phyloP scores from a whole-genome alignment of 2,797 vertebrate species.

The Anableps anableps region DNA sequence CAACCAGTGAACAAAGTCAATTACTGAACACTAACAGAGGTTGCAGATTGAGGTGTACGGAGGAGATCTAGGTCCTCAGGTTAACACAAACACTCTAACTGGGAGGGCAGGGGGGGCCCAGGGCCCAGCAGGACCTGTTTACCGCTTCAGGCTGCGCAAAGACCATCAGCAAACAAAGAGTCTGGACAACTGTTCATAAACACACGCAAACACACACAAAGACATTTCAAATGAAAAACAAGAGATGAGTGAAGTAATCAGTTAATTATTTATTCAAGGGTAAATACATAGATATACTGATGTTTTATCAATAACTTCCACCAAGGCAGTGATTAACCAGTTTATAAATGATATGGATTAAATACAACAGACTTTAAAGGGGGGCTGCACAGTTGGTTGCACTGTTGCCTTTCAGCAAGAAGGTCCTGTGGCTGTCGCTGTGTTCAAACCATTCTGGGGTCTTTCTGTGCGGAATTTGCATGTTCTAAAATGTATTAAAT shows the following conservation, averaged over 20 bases:
- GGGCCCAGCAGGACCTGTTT: slow-evolving; percentile 64
- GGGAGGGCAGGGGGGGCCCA: slow-evolving; percentile 6
- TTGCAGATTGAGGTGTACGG: slow-evolving; percentile 56
- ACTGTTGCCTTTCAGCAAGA: no score
- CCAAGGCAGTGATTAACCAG: not conserved
- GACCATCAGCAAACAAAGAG: slow-evolving; percentile 63
- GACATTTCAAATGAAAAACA: not conserved
- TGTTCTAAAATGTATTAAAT: no score
- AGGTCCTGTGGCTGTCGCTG: no score
- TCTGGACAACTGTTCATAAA: slow-evolving; percentile 56
- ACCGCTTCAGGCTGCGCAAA: slow-evolving; percentile 71
- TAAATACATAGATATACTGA: not conserved
- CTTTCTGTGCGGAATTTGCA: no score
- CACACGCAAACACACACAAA: slow-evolving; percentile 11
- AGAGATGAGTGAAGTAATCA: not conserved
- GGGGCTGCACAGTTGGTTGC: no score
- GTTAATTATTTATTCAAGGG: not conserved
- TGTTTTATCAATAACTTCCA: not conserved
- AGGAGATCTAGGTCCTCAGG: slow-evolving; percentile 42
- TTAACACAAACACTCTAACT: slow-evolving; percentile 20
- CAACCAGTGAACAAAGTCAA: slow-evolving; percentile 66
- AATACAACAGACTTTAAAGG: not conserved
- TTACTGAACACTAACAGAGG: slow-evolving; percentile 77
- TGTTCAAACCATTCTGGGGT: no score
- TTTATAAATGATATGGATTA: not conserved